Conservation (phyloP, 2,113 vertebrate species). For the Microtus pennsylvanicus region DNA sequence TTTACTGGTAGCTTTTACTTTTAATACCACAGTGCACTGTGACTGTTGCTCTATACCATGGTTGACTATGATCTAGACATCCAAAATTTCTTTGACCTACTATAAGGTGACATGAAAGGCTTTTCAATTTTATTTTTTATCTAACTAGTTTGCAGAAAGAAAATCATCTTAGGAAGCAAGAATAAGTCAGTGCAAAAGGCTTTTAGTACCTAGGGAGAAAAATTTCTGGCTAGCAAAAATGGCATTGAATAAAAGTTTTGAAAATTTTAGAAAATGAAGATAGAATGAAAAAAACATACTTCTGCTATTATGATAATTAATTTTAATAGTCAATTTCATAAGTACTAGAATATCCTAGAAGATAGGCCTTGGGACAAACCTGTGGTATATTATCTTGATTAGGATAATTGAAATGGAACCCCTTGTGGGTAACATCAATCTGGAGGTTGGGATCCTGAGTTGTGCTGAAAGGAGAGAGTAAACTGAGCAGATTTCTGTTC, state of each 20-base stretch:
- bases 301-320: background rate
- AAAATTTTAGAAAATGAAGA: background rate
- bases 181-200: background rate
- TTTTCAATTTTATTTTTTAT: background rate
- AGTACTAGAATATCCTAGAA: background rate
- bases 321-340: background rate
- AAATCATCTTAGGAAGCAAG: background rate
- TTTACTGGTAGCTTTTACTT: background rate
- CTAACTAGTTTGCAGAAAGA: background rate
- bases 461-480: background rate
- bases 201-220: background rate
- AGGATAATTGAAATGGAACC: background rate
- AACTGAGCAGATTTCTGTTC: background rate
- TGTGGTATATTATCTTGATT: background rate
- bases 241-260: background rate
- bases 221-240: background rate
- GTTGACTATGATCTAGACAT: no score
- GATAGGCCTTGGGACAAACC: background rate
- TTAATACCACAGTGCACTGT: background rate
- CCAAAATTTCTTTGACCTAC: background rate
- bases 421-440: background rate
- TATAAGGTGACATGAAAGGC: background rate
- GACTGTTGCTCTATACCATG: no score
- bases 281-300: background rate
- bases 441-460: background rate